A percentile compares a stretch with the other conserved stretches of the same genome.
phyloP scores from a whole-genome alignment of 2,888 invertebrate species.

The Dicyrtoma fusca region DNA sequence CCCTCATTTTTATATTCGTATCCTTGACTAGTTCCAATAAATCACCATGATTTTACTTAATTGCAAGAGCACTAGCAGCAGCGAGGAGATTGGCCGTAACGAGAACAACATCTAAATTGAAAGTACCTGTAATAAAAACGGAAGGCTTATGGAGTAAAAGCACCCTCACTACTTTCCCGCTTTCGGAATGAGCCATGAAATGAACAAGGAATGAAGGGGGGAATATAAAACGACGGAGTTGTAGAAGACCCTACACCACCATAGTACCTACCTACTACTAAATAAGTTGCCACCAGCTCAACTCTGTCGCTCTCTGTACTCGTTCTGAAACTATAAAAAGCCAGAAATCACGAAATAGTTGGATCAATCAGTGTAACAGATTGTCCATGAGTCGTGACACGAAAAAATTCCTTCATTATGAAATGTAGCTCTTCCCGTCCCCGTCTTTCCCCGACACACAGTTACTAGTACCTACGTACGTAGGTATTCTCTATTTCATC shows the following conservation, averaged over 20 bases:
- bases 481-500: too few species aligned
- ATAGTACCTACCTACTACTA: conserved; percentile 6
- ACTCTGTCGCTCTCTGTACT: neutral
- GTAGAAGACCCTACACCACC: neutral
- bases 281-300: conserved; percentile 25
- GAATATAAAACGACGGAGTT: neutral
- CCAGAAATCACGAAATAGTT: conserved; percentile 42
- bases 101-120: too few species aligned
- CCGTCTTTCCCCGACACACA: neutral
- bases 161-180: too few species aligned
- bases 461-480: too few species aligned
- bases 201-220: neutral
- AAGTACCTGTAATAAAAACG: too few species aligned
- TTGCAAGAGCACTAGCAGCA: too few species aligned
- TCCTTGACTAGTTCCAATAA: too few species aligned
- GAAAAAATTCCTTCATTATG: conserved; percentile 43
- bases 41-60: too few species aligned
- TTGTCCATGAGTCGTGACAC: conserved; percentile 42
- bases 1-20: too few species aligned
- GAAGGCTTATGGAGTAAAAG: too few species aligned
- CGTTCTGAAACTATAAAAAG: conserved; percentile 12
- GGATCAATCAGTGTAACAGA: conserved; percentile 46
- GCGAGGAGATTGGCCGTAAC: too few species aligned
- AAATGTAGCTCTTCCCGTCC: neutral
- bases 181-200: too few species aligned